Evolutionary conservation across 2,113 vertebrate species (phyloP), one percentile per base, ranked within the genome.

Genomic region (Engraulis encrasicolus): DNA sequence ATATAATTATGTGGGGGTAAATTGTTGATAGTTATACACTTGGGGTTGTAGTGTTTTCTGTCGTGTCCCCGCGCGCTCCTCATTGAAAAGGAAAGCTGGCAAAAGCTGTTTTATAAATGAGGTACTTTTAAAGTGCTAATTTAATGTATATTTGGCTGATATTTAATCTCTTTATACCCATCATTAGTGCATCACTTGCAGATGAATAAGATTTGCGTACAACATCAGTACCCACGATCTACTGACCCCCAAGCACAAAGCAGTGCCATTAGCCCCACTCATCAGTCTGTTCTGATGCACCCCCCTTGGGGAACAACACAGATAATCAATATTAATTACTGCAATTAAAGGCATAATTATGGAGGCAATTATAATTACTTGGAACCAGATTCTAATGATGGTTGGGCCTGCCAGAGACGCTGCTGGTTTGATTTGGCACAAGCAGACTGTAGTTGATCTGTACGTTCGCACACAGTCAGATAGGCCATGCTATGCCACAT

Each of bases 321-420:
- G 66, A 74, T 74, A 74, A 74, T 74, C 66, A 74, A 74, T 74
- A 74, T 74, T 74, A 74, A 74, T 74, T 74, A 74, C 66, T 14
- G 31, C 66, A 74, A 74, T 74, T 74, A 74, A 74, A 74, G 66
- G 66, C 66, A 74, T 74, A 74, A 74, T 74, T 74, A 74, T 74
- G 66, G 14, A 74, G 66, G 66, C 66, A 74, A 31, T 74, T 74
- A 74, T 74, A 74, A 74, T 34, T 74, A 74, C 66, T 74, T 74
- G 66, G 66, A 74, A 31, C 66, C 66, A 31, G 27, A 74, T 15
- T 74, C 66, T 74, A 74, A 74, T 74, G 66, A 74, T 34, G 66
- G 23, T 74, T 36, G 27, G 66, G 27, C 40, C 34, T 74, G 66
- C 66, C 66, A 74, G 66, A 74, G 27, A 34, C 12, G 14, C 66